Evolutionary conservation across 2,888 invertebrate species (phyloP).

Genomic region (Pachliopta kotzebuea): DNA sequence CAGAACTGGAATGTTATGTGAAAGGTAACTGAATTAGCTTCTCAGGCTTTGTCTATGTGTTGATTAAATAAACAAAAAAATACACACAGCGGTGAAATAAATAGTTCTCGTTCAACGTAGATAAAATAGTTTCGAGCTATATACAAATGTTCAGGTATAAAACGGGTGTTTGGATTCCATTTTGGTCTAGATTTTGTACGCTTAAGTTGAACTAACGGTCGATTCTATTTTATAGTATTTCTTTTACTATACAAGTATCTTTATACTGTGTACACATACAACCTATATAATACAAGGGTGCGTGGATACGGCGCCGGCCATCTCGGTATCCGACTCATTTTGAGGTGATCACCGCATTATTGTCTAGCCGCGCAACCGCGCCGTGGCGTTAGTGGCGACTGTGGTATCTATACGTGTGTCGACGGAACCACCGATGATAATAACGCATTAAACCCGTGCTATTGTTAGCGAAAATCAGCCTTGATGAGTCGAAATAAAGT

Average conservation of each 20-base stretch:
- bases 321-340: not conserved
- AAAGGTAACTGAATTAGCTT: slow-evolving; percentile 63
- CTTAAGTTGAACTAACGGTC: slow-evolving; percentile 69
- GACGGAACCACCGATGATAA: slow-evolving; percentile 48
- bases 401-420: slow-evolving; percentile 39
- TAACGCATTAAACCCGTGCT: slow-evolving; percentile 62
- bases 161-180: slow-evolving; percentile 62
- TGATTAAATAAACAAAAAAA: slow-evolving; percentile 42
- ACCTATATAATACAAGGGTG: slow-evolving; percentile 23
- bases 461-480: slow-evolving; percentile 67
- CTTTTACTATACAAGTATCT: slow-evolving; percentile 33
- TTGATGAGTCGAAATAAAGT: slow-evolving; percentile 68
- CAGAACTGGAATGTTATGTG: slow-evolving; percentile 60
- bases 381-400: not conserved
- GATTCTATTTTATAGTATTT: slow-evolving; percentile 42
- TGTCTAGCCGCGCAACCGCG: slow-evolving; percentile 52
- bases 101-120: slow-evolving; percentile 51
- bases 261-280: slow-evolving; percentile 42
- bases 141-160: slow-evolving; percentile 52
- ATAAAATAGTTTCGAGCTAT: slow-evolving; percentile 61
- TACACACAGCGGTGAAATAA: slow-evolving; percentile 41
- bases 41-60: slow-evolving; percentile 65
- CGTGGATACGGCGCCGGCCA: not conserved
- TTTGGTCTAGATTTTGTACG: slow-evolving; percentile 79
- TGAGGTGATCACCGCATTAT: slow-evolving; percentile 44